phyloP scores from a whole-genome alignment of 2,797 vertebrate species.

The Kryptopterus vitreolus region DNA sequence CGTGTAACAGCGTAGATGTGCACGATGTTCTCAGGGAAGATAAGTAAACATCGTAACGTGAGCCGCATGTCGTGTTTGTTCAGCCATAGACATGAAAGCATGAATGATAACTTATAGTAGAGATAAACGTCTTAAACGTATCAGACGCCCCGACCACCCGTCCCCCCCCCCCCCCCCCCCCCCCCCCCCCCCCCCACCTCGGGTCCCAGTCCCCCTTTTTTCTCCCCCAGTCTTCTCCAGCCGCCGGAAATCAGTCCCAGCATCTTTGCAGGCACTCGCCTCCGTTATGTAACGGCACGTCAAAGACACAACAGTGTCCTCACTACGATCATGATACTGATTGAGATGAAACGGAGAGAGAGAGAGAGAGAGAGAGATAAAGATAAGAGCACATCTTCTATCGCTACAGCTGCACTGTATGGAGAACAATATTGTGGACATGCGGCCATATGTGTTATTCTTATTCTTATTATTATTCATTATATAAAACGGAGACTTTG shows the following conservation, averaged over 20 bases:
- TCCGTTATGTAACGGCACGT: neutral
- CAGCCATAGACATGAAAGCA: neutral
- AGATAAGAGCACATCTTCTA: too few relatives aligned
- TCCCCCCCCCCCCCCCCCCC: neutral
- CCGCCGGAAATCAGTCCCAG: neutral
- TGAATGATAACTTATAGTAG: neutral
- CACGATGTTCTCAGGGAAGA: too few relatives aligned
- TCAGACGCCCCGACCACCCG: neutral
- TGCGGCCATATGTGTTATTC: too few relatives aligned
- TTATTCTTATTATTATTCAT: too few relatives aligned
- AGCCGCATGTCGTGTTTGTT: neutral
- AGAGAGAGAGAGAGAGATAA: neutral
- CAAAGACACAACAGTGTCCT: conserved; percentile 21
- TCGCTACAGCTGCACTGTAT: too few relatives aligned
- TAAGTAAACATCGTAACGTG: too few relatives aligned
- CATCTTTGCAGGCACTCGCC: neutral
- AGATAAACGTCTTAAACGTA: neutral
- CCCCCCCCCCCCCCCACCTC: neutral
- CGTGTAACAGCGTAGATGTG: too few relatives aligned
- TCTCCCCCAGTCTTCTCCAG: neutral
- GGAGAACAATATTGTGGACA: too few relatives aligned
- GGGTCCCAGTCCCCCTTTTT: too few relatives aligned
- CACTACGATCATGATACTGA: neutral
- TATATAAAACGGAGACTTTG: too few relatives aligned
- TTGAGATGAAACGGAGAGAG: conserved; percentile 1